phyloP scores from a whole-genome alignment of 2,888 invertebrate genomes.

The Sympetrum striolatum region DNA sequence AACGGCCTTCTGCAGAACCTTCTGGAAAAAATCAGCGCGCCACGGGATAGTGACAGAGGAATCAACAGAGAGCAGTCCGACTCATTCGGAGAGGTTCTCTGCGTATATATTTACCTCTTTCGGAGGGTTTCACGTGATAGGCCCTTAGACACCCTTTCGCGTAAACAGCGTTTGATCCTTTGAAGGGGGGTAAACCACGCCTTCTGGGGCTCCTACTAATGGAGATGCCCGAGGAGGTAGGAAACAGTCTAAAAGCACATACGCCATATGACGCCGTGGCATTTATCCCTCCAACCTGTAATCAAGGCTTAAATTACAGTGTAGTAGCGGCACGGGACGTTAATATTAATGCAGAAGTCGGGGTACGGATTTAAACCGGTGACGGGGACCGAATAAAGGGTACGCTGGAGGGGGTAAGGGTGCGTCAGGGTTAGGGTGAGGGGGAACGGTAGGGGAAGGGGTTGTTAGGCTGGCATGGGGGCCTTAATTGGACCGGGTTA shows the following conservation, averaged over 20 bases:
- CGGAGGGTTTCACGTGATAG: conserved; percentile 1
- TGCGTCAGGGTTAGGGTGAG: not conserved
- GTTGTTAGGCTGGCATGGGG: not conserved
- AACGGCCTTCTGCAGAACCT: no score
- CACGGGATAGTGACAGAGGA: not conserved
- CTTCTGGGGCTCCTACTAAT: not conserved
- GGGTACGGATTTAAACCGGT: not conserved
- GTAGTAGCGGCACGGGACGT: conserved; percentile 11
- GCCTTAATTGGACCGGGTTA: not conserved
- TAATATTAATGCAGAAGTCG: conserved; percentile 6
- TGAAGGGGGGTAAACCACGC: conserved; percentile 1
- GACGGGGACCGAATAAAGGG: not conserved
- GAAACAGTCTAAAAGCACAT: not conserved
- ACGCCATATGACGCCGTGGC: not conserved
- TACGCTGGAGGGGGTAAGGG: not conserved
- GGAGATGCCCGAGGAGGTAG: not conserved
- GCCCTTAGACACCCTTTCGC: not conserved
- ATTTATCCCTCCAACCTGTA: conserved; percentile 16
- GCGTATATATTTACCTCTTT: not conserved
- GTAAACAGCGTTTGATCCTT: conserved; percentile 28
- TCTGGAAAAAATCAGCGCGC: not conserved
- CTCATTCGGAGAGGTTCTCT: not conserved
- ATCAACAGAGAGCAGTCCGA: not conserved
- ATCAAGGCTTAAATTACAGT: conserved; percentile 28
- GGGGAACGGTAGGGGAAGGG: not conserved